Evolutionary conservation across 1,140 invertebrate genomes (phyloP).

Genomic region (Psix sp.): DNA sequence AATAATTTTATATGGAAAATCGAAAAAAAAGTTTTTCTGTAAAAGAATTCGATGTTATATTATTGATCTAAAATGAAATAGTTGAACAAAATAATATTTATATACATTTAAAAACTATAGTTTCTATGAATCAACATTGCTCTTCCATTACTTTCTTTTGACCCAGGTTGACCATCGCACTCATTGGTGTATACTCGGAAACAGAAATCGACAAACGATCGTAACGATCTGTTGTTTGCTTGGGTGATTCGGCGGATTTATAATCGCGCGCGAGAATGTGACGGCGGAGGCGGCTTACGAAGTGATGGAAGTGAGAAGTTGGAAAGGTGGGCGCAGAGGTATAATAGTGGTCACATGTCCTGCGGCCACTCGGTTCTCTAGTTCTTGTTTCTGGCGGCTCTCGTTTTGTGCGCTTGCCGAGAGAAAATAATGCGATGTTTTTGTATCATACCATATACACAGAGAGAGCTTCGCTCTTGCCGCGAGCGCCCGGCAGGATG

Average conservation of each 20-base stretch:
- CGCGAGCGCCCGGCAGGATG: slow-evolving; percentile 65
- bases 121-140: too few relatives aligned
- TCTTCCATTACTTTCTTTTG: too few relatives aligned
- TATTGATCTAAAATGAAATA: too few relatives aligned
- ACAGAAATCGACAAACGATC: slow-evolving; percentile 3
- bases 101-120: too few relatives aligned
- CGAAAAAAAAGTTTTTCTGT: too few relatives aligned
- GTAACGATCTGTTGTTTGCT: slow-evolving; percentile 14
- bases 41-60: too few relatives aligned
- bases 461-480: slow-evolving; percentile 61
- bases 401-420: slow-evolving; percentile 56
- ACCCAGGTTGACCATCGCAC: too few relatives aligned
- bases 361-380: slow-evolving; percentile 51
- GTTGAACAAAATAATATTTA: too few relatives aligned
- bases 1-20: too few relatives aligned
- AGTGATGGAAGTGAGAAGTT: slow-evolving; percentile 47
- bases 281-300: slow-evolving; percentile 27
- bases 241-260: slow-evolving; percentile 50
- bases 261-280: slow-evolving; percentile 49
- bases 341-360: slow-evolving; percentile 72
- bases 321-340: slow-evolving; percentile 55
- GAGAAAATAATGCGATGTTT: slow-evolving; percentile 75
- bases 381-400: slow-evolving; percentile 45
- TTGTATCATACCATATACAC: slow-evolving; percentile 75
- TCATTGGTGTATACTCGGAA: too few relatives aligned